These are phyloP conservation scores for Orycteropus afer DNA, from an alignment of 2,113 vertebrate genomes.

Conservation along the genomic window DNA sequence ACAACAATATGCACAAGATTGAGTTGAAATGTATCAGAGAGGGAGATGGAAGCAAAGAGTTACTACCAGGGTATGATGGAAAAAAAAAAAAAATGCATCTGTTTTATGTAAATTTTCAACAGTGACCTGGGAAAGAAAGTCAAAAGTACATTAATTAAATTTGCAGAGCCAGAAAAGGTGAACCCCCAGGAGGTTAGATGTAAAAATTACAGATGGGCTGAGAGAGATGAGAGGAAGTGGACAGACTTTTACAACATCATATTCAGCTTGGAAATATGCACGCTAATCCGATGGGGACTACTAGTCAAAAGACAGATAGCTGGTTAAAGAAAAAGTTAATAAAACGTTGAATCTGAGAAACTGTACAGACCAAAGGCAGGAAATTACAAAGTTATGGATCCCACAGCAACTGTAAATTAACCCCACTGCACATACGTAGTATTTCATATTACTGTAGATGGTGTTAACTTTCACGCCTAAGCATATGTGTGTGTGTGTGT, in stretches of 20 bases:
- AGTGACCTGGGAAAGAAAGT: constrained; percentile 45
- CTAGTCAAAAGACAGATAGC: constrained; percentile 55
- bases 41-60: constrained; percentile 51
- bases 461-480: constrained; percentile 75
- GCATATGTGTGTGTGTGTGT: neutral
- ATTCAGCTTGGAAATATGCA: constrained; percentile 46
- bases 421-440: constrained; percentile 67
- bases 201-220: constrained; percentile 70
- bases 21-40: constrained; percentile 48
- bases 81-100: constrained; percentile 40
- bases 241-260: constrained; percentile 53
- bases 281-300: constrained; percentile 15
- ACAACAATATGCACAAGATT: neutral
- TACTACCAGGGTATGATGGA: constrained; percentile 34
- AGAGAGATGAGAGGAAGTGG: constrained; percentile 63
- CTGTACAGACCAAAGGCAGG: constrained; percentile 64
- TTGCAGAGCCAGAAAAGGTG: constrained; percentile 51
- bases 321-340: constrained; percentile 71
- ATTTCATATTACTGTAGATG: constrained; percentile 73
- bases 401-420: constrained; percentile 77
- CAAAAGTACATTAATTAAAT: constrained; percentile 72
- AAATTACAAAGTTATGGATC: constrained; percentile 78
- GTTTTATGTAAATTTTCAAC: constrained; percentile 70
- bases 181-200: constrained; percentile 60
- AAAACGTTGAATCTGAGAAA: constrained; percentile 71